Evolutionary conservation across 2,888 invertebrate genomes (phyloP).

Genomic region (Chymomyza caudatula): DNA sequence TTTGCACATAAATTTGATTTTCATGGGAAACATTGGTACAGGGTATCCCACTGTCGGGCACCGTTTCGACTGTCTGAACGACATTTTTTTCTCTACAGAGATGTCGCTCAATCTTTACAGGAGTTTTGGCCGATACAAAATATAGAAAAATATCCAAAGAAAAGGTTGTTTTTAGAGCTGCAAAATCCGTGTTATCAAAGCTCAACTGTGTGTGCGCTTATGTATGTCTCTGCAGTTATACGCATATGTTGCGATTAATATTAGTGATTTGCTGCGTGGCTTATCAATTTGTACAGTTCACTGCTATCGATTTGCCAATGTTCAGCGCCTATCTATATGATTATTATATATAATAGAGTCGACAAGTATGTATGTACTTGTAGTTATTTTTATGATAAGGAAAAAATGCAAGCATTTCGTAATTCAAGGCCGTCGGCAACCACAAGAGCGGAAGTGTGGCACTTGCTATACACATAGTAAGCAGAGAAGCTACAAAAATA

Average conservation of each 20-base stretch:
- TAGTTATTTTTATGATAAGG: neutral
- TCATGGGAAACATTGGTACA: no score
- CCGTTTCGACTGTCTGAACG: no score
- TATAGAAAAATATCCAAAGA: no score
- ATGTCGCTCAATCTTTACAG: no score
- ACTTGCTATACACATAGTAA: neutral
- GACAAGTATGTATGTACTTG: neutral
- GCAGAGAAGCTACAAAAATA: no score
- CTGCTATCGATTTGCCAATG: neutral
- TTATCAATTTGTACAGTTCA: slow-evolving; percentile 65
- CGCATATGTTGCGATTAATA: neutral
- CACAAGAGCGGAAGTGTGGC: neutral
- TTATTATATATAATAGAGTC: no score
- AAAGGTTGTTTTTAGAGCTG: no score
- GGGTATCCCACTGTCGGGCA: no score
- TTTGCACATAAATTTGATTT: no score
- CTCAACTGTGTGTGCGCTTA: neutral
- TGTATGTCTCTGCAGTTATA: neutral
- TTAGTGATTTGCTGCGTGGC: slow-evolving; percentile 6
- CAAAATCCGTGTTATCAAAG: neutral
- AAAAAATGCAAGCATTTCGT: neutral
- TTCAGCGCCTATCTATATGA: neutral
- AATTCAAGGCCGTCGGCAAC: neutral
- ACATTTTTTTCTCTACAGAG: no score
- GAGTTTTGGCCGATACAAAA: no score